These are phyloP conservation scores for Drosophila pegasa DNA, from an alignment of 2,888 invertebrate species.

Conservation along the genomic window DNA sequence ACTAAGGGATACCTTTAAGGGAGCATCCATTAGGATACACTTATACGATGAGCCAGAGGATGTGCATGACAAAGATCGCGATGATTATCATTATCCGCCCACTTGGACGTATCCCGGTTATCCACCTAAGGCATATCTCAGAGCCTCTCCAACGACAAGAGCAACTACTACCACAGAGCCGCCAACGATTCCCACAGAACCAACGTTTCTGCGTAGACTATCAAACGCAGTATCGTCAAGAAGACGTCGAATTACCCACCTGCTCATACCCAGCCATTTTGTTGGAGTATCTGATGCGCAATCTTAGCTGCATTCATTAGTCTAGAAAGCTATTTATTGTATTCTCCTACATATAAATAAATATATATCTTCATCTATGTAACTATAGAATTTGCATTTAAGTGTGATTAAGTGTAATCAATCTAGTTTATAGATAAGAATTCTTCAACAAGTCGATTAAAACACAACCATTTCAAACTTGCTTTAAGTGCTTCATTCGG, in stretches of 20 bases:
- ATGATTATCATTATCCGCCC: not conserved
- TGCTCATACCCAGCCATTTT: not conserved
- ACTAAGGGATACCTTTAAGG: not conserved
- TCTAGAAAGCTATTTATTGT: constrained; percentile 3
- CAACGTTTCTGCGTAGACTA: not conserved
- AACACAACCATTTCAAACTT: not conserved
- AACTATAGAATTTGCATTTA: not conserved
- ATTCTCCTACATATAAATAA: not conserved
- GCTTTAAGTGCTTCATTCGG: not conserved
- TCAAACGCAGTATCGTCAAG: not conserved
- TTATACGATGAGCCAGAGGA: not conserved
- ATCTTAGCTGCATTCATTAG: not conserved
- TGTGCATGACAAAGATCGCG: not conserved
- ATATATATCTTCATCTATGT: not conserved
- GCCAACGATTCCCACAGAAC: not conserved
- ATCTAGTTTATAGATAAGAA: not conserved
- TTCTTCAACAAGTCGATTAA: not conserved
- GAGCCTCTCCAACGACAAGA: not conserved
- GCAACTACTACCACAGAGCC: not conserved
- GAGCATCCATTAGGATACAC: not conserved
- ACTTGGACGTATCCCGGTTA: not conserved
- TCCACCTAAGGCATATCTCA: not conserved
- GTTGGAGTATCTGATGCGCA: not conserved
- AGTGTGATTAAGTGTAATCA: not conserved
- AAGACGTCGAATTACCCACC: not conserved